Evolutionary conservation across 2,113 vertebrate genomes (phyloP).

Genomic region (Gnathonemus echidnorhynchus): DNA sequence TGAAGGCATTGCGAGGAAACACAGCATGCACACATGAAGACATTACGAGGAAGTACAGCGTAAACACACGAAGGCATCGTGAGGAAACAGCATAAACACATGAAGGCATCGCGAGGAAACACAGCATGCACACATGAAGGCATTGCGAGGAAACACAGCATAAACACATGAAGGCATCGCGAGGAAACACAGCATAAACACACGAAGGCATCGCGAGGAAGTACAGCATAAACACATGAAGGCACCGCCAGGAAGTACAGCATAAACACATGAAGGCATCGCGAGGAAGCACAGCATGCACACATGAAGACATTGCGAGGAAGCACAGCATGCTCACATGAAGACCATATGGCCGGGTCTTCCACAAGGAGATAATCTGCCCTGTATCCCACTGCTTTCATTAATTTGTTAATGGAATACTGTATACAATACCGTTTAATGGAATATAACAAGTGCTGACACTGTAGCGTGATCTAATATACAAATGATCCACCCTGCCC

Average conservation of each 20-base stretch:
- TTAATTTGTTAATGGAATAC: neutral
- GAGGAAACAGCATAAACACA: neutral
- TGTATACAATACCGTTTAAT: neutral
- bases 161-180: neutral
- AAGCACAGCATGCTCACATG: neutral
- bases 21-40: too few species aligned
- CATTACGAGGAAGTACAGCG: too few species aligned
- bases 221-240: neutral
- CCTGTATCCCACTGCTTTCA: neutral
- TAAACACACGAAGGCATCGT: neutral
- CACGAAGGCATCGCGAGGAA: neutral
- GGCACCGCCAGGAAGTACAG: neutral
- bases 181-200: neutral
- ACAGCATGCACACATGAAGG: neutral
- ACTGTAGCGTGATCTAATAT: neutral
- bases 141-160: neutral
- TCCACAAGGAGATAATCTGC: neutral
- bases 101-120: neutral
- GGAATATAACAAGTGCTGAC: neutral
- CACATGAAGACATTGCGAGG: neutral
- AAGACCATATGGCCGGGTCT: neutral
- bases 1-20: too few species aligned
- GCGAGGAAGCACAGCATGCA: neutral
- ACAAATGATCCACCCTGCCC: neutral
- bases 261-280: neutral